Percentiles rank a stretch among this genome's conserved stretches.
These are phyloP conservation scores for Ibycter americanus DNA, from an alignment of 2,797 vertebrate species.

Conservation along the genomic window DNA sequence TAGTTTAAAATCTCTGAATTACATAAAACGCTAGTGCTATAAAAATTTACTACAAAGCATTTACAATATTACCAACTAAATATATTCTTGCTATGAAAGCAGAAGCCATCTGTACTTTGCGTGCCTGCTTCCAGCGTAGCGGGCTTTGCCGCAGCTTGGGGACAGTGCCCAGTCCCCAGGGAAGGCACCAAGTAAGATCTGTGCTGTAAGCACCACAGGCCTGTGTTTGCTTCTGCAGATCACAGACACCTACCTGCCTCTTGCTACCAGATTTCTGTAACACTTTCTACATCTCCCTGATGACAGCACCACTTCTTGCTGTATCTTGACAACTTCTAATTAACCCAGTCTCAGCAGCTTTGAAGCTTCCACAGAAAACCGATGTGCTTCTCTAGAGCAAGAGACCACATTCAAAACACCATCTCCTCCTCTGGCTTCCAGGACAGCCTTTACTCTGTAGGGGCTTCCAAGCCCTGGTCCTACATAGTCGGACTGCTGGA, in stretches of 20 bases:
- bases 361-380: neutral
- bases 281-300: neutral
- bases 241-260: constrained; percentile 34
- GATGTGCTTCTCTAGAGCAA: neutral
- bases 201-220: neutral
- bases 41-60: neutral
- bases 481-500: neutral
- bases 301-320: neutral
- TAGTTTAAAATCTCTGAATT: neutral
- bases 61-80: neutral
- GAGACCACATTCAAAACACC: neutral
- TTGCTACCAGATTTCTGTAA: neutral
- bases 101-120: neutral
- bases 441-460: neutral
- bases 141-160: neutral
- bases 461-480: neutral
- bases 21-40: neutral
- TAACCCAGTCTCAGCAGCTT: neutral
- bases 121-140: neutral
- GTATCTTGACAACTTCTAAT: constrained; percentile 40
- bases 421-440: neutral
- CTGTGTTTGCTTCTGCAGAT: neutral
- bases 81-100: neutral
- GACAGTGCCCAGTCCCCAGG: neutral
- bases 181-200: neutral